These are phyloP conservation scores for Anodontia alba DNA, from an alignment of 2,888 invertebrate genomes.

Conservation along the genomic window DNA sequence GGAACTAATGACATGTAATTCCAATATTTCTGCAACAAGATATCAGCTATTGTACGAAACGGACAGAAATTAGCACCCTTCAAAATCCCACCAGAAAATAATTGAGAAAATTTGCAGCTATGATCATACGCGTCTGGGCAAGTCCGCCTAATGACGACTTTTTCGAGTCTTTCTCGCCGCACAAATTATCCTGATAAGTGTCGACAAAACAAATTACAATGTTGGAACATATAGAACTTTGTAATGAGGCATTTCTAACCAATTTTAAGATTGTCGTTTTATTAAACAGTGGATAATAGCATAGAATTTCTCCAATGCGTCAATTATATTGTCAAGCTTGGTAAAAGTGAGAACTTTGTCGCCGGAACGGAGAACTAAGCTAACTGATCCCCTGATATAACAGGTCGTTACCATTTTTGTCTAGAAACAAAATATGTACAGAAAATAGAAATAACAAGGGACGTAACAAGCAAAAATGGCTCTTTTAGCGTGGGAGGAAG, in stretches of 20 bases:
- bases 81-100: slow-evolving; percentile 19
- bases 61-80: slow-evolving; percentile 59
- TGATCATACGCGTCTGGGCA: neutral
- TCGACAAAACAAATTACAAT: slow-evolving; percentile 65
- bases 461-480: too few species aligned
- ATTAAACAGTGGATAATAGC: slow-evolving; percentile 37
- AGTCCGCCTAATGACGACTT: neutral
- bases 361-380: neutral
- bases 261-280: slow-evolving; percentile 34
- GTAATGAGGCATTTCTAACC: slow-evolving; percentile 56
- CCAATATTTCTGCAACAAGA: slow-evolving; percentile 59
- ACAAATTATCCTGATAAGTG: slow-evolving; percentile 61
- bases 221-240: slow-evolving; percentile 56
- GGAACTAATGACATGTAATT: slow-evolving; percentile 49
- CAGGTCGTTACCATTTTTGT: neutral
- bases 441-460: too few species aligned
- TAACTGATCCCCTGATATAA: neutral
- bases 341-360: slow-evolving; percentile 13
- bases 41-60: slow-evolving; percentile 40
- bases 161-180: neutral
- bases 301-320: neutral
- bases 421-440: too few species aligned
- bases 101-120: slow-evolving; percentile 20
- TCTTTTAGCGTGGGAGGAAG: too few species aligned
- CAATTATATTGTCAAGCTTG: slow-evolving; percentile 11